These are phyloP conservation scores for Struthio camelus DNA, from an alignment of 2,113 vertebrate genomes.

Conservation along the genomic window DNA sequence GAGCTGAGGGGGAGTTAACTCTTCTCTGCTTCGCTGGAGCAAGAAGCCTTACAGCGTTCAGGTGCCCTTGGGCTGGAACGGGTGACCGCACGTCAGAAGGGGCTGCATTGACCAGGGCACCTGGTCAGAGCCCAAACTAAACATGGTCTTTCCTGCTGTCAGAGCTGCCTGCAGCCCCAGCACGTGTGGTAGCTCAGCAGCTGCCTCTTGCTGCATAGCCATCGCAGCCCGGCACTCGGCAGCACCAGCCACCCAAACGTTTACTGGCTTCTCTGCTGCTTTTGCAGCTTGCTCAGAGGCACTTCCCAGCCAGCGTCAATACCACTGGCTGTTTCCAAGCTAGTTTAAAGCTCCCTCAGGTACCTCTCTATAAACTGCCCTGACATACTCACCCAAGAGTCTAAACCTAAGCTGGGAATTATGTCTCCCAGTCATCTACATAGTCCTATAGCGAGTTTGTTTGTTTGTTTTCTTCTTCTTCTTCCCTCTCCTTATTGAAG, in stretches of 20 bases:
- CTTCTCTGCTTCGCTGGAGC: conserved; percentile 30
- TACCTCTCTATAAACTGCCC: not conserved
- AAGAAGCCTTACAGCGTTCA: not conserved
- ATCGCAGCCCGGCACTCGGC: not conserved
- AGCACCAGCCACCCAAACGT: not conserved
- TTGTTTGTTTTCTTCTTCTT: too few relatives aligned
- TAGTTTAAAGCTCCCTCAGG: not conserved
- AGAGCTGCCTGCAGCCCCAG: not conserved
- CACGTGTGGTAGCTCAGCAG: accelerated
- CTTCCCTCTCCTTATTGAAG: not conserved
- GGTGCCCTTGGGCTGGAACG: not conserved
- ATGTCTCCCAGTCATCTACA: not conserved
- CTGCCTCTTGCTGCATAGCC: not conserved
- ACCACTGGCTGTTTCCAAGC: too few relatives aligned
- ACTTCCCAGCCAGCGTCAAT: not conserved
- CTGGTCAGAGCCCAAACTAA: not conserved
- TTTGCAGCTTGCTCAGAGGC: not conserved
- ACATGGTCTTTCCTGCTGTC: not conserved
- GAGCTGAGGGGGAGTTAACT: conserved; percentile 48
- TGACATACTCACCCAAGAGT: not conserved
- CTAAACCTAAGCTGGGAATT: not conserved
- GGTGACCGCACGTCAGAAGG: not conserved
- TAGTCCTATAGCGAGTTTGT: not conserved
- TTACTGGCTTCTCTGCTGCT: not conserved
- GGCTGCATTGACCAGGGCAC: accelerated